Percentiles rank a stretch among this genome's conserved stretches.
Evolutionary conservation across 2,113 vertebrate genomes (phyloP).

Genomic region (Eubucco bourcierii): DNA sequence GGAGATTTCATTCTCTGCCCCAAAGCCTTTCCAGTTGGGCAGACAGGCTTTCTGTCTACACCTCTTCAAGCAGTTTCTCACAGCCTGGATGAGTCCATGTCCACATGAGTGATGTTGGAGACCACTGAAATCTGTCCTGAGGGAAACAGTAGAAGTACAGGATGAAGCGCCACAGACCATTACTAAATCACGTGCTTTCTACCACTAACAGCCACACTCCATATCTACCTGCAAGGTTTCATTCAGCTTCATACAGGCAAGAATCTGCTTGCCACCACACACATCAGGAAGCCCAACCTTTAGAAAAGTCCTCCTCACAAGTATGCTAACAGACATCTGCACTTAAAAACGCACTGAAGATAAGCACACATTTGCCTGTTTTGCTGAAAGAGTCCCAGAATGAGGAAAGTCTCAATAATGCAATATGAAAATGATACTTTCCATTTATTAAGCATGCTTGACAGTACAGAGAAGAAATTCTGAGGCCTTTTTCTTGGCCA

Average conservation of each 20-base stretch:
- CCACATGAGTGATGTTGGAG: rapidly evolving
- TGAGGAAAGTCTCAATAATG: constrained; percentile 18
- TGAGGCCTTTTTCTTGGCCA: constrained; percentile 40
- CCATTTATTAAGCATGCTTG: constrained; percentile 48
- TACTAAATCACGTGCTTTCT: not conserved
- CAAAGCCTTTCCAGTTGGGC: not conserved
- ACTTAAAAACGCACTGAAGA: not conserved
- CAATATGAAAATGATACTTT: constrained; percentile 50
- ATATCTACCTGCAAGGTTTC: not conserved
- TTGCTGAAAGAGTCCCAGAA: constrained; percentile 10
- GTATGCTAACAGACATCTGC: not conserved
- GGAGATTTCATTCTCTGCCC: not conserved
- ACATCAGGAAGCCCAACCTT: not conserved
- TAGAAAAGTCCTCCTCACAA: not conserved
- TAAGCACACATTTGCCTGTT: not conserved
- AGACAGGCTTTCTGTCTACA: not conserved
- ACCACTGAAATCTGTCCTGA: not conserved
- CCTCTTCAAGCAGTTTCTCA: not conserved
- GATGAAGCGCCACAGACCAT: not conserved
- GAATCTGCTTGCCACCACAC: not conserved
- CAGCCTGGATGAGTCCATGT: not conserved
- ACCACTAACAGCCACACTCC: not conserved
- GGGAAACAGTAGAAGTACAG: not conserved
- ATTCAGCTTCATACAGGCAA: not conserved
- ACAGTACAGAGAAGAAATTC: constrained; percentile 33